These are phyloP conservation scores for Melanophora roralis DNA, from an alignment of 2,888 invertebrate species.

Conservation along the genomic window DNA sequence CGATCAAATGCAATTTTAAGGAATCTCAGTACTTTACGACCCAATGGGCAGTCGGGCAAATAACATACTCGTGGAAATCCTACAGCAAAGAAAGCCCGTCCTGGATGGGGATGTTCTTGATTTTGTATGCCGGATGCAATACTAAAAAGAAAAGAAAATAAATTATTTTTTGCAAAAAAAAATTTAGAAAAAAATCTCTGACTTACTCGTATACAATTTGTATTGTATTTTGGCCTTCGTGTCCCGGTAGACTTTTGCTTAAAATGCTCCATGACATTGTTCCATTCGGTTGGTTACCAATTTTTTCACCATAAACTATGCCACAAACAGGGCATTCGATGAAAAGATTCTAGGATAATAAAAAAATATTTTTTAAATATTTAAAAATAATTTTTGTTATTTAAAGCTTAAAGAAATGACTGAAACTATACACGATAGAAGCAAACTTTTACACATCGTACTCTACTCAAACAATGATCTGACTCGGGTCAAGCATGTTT, in stretches of 20 bases:
- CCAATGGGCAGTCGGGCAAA: conserved; percentile 89
- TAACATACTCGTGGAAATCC: conserved; percentile 90
- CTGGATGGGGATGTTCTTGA: conserved; percentile 87
- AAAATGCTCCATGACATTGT: conserved; percentile 89
- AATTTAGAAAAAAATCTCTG: neutral
- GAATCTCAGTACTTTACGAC: conserved; percentile 86
- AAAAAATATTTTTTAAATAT: neutral
- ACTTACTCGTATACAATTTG: conserved; percentile 89
- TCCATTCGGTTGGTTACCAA: conserved; percentile 89
- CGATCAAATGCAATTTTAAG: conserved; percentile 90
- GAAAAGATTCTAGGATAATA: conserved; percentile 80
- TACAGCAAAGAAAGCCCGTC: conserved; percentile 91
- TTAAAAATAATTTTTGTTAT: too few relatives aligned
- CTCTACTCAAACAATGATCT: too few relatives aligned
- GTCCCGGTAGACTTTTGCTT: conserved; percentile 84
- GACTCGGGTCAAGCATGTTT: too few relatives aligned
- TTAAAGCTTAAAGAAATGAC: too few relatives aligned
- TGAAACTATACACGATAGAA: too few relatives aligned
- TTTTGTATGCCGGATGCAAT: conserved; percentile 92
- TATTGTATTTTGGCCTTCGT: conserved; percentile 82
- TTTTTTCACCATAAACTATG: conserved; percentile 87
- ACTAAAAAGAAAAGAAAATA: conserved; percentile 75
- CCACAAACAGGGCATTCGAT: conserved; percentile 93
- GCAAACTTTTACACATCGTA: too few relatives aligned
- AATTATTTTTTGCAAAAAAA: neutral